phyloP scores from a whole-genome alignment of 2,113 vertebrate genomes.

The Scartelaos histophorus region DNA sequence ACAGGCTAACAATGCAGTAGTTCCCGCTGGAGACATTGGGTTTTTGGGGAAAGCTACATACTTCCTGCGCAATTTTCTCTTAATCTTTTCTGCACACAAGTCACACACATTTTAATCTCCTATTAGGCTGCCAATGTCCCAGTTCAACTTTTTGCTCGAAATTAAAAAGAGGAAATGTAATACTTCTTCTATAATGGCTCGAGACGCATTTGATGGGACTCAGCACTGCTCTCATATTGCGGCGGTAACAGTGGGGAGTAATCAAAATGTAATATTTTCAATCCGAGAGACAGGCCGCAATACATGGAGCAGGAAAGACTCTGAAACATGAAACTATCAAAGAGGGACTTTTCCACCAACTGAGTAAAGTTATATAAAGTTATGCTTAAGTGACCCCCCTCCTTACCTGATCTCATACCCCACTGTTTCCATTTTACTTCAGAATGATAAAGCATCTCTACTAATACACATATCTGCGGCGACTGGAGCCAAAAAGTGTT shows the following conservation, averaged over 20 bases:
- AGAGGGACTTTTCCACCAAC: constrained; percentile 5
- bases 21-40: constrained; percentile 56
- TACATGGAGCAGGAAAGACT: neutral
- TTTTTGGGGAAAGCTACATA: constrained; percentile 56
- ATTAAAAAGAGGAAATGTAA: constrained; percentile 67
- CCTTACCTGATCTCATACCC: constrained; percentile 50
- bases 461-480: constrained; percentile 44
- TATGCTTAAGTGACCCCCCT: constrained; percentile 18
- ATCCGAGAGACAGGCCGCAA: constrained; percentile 14
- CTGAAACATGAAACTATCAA: neutral
- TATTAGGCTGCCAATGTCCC: constrained; percentile 57
- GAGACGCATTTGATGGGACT: constrained; percentile 55
- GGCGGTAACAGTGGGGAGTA: constrained; percentile 48
- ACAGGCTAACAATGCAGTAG: constrained; percentile 45
- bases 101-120: constrained; percentile 59
- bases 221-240: constrained; percentile 50
- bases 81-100: constrained; percentile 47
- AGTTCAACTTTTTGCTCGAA: constrained; percentile 57
- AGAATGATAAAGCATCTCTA: constrained; percentile 59
- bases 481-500: constrained; percentile 68
- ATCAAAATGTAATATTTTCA: constrained; percentile 55
- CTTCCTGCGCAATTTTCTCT: constrained; percentile 61
- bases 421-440: constrained; percentile 59
- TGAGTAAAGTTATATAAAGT: constrained; percentile 10
- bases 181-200: constrained; percentile 43